Evolutionary conservation across 2,888 invertebrate species (phyloP), one percentile per base, ranked within the genome.

Genomic region (Antitype chi): DNA sequence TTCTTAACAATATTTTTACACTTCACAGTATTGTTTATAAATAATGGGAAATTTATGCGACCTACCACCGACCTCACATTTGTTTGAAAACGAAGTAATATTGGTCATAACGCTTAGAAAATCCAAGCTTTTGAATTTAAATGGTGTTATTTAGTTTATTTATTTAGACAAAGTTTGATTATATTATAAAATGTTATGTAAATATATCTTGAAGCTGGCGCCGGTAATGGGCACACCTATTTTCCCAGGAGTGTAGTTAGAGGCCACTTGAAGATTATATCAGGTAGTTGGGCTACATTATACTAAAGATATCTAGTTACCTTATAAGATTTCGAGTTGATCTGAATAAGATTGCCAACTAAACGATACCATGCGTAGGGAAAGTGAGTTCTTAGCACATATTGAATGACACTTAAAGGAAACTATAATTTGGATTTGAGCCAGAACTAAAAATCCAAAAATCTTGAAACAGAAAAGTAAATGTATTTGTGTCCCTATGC

Each of bases 31-130:
- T 79, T 79, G 75, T 82, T 76, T 53, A 72, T 82, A 85, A 82
- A 70, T 85, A 85, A 86, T 85, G 80, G 78, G 38, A 59, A 87
- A 72, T 69, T 80, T 87, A 87, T 87, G 64, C 73, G 72, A 78
- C 70, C 80, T 66, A 86, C 47, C 74, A 70, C 53, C 67, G 80
- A 80, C 72, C 87, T 73, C 80, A 74, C 77, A 85, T 85, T 85
- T 74, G 71, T 82, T 78, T 76, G 11, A 78, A 81, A 79, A 74
- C 49, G 64, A 76, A 82, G 74, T 75, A 55, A 74, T 85, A 70
- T 85, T 74, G 52, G 75, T 76, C 59, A 75, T 77, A 80, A 64
- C 43, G 38, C 70, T 80, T 78, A 85, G 74, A 74, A 76, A 79
- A 72, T 69, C 28, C 28, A 72, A 67, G 43, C 49, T 74, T 78